Conservation (phyloP, 2,113 vertebrate genomes). For the Heterochromis multidens region DNA sequence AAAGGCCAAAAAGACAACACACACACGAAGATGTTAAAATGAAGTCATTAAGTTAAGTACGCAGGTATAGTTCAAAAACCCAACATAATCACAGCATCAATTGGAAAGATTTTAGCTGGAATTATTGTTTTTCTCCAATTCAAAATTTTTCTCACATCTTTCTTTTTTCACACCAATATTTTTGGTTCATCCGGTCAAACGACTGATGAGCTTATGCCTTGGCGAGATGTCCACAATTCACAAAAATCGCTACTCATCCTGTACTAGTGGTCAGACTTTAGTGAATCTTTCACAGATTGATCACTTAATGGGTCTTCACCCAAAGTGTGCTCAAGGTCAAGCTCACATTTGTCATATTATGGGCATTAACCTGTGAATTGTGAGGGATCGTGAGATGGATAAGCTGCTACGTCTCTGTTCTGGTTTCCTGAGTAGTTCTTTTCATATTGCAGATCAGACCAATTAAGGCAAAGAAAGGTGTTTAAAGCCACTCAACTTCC, state of each 20-base stretch:
- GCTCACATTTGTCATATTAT: not conserved
- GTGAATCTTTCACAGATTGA: not conserved
- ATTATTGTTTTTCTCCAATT: not conserved
- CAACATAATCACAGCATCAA: too few relatives aligned
- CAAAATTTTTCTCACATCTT: too few relatives aligned
- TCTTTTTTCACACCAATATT: not conserved
- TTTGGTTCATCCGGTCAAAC: not conserved
- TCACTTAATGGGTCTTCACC: not conserved
- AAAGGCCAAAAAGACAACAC: too few relatives aligned
- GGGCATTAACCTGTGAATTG: accelerated
- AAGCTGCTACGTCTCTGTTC: not conserved
- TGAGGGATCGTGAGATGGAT: not conserved
- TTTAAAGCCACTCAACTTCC: not conserved
- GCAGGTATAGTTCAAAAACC: too few relatives aligned
- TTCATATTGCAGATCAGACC: not conserved
- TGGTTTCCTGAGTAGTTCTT: not conserved
- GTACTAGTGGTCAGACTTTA: not conserved
- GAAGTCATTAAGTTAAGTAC: not conserved
- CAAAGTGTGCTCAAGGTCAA: not conserved
- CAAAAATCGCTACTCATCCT: not conserved
- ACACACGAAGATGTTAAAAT: not conserved
- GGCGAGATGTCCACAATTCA: not conserved
- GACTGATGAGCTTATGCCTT: not conserved
- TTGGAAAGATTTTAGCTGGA: not conserved
- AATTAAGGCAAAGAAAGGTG: accelerated